A percentile compares a stretch with the other conserved stretches of the same genome.
Conservation (phyloP, 2,797 vertebrate species). For the Antennarius maculatus region DNA sequence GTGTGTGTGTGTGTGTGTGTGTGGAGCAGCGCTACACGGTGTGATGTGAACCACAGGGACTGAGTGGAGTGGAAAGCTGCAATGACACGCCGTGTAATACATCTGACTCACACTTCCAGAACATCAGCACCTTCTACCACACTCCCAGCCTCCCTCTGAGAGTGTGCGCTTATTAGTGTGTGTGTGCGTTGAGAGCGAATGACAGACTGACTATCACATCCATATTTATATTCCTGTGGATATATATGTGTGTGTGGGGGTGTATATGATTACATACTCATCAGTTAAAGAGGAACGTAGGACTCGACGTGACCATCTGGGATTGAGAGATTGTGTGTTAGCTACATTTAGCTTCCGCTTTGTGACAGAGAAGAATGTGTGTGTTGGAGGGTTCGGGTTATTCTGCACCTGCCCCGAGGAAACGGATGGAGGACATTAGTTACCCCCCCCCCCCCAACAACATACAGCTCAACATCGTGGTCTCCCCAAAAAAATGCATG, state of each 20-base stretch:
- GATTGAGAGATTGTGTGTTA: slow-evolving; percentile 34
- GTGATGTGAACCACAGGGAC: slow-evolving; percentile 66
- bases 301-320: slow-evolving; percentile 23
- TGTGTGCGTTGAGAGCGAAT: slow-evolving; percentile 31
- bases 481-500: slow-evolving; percentile 27
- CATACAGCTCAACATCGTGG: neutral
- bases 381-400: slow-evolving; percentile 40
- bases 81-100: slow-evolving; percentile 75
- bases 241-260: slow-evolving; percentile 23
- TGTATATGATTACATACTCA: slow-evolving; percentile 49
- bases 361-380: slow-evolving; percentile 59
- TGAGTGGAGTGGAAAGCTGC: slow-evolving; percentile 58
- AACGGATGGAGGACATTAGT: slow-evolving; percentile 74
- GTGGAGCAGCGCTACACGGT: slow-evolving; percentile 47
- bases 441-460: neutral
- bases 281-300: slow-evolving; percentile 28
- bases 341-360: slow-evolving; percentile 50
- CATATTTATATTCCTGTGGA: slow-evolving; percentile 34
- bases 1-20: no score
- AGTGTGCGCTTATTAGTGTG: slow-evolving; percentile 13
- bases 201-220: slow-evolving; percentile 49
- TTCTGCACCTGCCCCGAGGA: slow-evolving; percentile 75
- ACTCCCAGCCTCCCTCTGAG: slow-evolving; percentile 42
- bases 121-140: slow-evolving; percentile 63
- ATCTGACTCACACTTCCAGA: slow-evolving; percentile 69